A percentile compares a stretch with the other conserved stretches of the same genome.
Evolutionary conservation across 1,140 invertebrate species (phyloP).

Genomic region (Neodiprion pinetum): DNA sequence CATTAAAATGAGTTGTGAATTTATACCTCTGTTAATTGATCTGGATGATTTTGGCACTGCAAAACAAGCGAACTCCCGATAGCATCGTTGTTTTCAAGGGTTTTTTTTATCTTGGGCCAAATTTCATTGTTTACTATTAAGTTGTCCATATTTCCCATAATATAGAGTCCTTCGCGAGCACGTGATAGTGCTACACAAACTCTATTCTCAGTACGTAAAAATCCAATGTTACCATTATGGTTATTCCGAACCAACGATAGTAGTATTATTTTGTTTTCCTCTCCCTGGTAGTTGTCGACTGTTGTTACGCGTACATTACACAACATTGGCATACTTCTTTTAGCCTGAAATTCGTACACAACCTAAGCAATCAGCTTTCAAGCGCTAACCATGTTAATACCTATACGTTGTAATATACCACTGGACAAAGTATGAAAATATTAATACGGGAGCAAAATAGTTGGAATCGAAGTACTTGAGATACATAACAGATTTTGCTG

Average conservation of each 20-base stretch:
- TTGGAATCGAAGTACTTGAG: no score
- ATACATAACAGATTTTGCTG: no score
- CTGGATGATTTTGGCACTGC: not conserved
- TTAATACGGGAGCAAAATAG: no score
- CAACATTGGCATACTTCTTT: conserved; percentile 51
- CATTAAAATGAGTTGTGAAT: not conserved
- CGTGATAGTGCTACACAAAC: conserved; percentile 73
- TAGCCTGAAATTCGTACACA: not conserved
- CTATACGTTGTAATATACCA: no score
- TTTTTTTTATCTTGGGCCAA: conserved; percentile 63
- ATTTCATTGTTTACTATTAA: conserved; percentile 60
- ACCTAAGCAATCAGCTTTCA: no score
- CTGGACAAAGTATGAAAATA: no score
- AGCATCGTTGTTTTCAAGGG: conserved; percentile 54
- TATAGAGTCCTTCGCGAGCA: conserved; percentile 75
- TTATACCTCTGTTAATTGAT: conserved; percentile 60
- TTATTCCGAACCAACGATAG: conserved; percentile 84
- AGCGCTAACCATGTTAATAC: no score
- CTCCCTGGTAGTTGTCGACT: conserved; percentile 87
- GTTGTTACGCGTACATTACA: conserved; percentile 67
- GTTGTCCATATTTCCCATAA: conserved; percentile 73
- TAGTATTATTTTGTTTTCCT: conserved; percentile 85
- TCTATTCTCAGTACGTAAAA: conserved; percentile 77
- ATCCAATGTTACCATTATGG: conserved; percentile 74
- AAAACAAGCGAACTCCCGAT: conserved; percentile 49